These are phyloP conservation scores for Hemitrygon akajei DNA, from an alignment of 2,797 vertebrate species.

Conservation along the genomic window DNA sequence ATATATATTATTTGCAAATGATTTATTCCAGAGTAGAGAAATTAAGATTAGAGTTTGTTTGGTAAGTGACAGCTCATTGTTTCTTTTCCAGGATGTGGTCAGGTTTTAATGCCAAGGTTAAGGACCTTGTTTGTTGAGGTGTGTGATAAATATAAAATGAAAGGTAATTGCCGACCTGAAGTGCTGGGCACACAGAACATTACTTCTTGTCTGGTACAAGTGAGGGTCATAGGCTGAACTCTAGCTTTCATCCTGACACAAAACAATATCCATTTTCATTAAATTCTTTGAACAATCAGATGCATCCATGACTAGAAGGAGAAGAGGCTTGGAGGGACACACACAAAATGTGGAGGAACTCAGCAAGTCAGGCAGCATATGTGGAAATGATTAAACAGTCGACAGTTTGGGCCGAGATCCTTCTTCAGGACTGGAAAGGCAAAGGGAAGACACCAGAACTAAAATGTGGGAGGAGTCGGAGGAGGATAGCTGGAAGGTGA, in stretches of 20 bases:
- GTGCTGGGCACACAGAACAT: neutral
- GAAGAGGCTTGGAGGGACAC: too few species aligned
- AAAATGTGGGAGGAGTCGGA: too few species aligned
- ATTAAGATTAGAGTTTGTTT: neutral
- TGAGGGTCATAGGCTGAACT: neutral
- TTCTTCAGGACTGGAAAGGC: too few species aligned
- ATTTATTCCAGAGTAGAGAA: neutral
- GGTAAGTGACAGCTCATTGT: too few species aligned
- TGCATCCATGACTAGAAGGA: too few species aligned
- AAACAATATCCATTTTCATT: neutral
- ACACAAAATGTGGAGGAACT: too few species aligned
- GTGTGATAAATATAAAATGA: neutral
- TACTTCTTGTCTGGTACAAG: neutral
- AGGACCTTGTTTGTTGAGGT: neutral
- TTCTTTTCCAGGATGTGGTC: neutral
- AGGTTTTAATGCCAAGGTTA: neutral
- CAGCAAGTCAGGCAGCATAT: too few species aligned
- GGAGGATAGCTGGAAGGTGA: too few species aligned
- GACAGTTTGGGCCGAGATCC: too few species aligned
- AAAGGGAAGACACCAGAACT: too few species aligned
- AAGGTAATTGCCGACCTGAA: neutral
- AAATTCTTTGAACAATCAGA: neutral
- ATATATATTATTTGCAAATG: neutral
- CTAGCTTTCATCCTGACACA: neutral
- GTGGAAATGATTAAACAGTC: too few species aligned